A percentile compares a stretch with the other conserved stretches of the same genome.
Conservation (phyloP, 2,888 invertebrate species). For the Platynereis dumerilii region DNA sequence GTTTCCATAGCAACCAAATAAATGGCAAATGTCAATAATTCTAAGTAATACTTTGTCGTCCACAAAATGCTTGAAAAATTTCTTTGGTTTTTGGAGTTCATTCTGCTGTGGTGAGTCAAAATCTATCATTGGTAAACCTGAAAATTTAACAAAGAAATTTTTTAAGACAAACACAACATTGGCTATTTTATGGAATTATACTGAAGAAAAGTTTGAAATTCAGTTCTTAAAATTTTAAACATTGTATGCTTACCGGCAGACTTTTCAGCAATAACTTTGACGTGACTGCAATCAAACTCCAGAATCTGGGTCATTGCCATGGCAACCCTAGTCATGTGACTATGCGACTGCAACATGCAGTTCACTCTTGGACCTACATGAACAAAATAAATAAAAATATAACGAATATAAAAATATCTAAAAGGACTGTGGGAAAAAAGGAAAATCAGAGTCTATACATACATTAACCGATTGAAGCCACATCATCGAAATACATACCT, state of each 20-base stretch:
- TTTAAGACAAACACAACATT: background rate
- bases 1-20: constrained; percentile 52
- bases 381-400: constrained; percentile 7
- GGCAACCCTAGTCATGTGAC: constrained; percentile 49
- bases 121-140: constrained; percentile 28
- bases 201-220: background rate
- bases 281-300: constrained; percentile 50
- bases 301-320: constrained; percentile 49
- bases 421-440: no score
- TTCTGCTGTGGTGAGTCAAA: constrained; percentile 10
- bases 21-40: constrained; percentile 41
- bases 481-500: constrained; percentile 39
- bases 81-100: constrained; percentile 14
- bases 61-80: constrained; percentile 50
- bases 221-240: no score
- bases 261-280: constrained; percentile 49
- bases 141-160: background rate
- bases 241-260: constrained; percentile 9
- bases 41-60: constrained; percentile 45
- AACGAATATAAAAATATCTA: background rate
- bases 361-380: constrained; percentile 43
- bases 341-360: constrained; percentile 42
- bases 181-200: no score
- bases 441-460: no score
- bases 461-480: background rate